Conservation (phyloP, 2,888 invertebrate genomes). For the Halictus quadricinctus region DNA sequence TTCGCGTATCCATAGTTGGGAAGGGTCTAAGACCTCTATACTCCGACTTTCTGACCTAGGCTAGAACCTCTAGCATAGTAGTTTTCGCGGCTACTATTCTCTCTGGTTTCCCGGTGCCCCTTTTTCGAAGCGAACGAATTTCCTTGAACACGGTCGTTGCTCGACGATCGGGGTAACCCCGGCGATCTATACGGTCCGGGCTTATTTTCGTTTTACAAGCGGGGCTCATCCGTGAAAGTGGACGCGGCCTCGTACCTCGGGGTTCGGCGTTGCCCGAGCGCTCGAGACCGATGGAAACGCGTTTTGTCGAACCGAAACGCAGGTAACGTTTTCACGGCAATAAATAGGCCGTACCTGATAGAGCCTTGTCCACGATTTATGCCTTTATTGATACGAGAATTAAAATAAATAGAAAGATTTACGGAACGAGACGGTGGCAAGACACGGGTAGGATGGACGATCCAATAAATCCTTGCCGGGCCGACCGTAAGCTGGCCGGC, state of each 20-base stretch:
- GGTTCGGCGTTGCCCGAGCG: not conserved
- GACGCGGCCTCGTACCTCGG: not conserved
- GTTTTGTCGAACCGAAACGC: not conserved
- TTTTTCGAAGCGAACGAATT: slow-evolving; percentile 18
- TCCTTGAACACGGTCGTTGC: slow-evolving; percentile 15
- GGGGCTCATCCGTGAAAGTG: slow-evolving; percentile 12
- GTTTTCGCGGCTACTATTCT: not conserved
- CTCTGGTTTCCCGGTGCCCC: not conserved
- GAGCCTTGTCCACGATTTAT: not conserved
- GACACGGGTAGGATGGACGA: not conserved
- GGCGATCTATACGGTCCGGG: not conserved
- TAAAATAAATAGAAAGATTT: slow-evolving; percentile 1
- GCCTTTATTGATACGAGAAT: not conserved
- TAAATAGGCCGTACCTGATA: not conserved
- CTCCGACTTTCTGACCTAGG: slow-evolving; percentile 12
- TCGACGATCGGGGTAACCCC: not conserved
- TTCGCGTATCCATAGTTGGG: slow-evolving; percentile 41
- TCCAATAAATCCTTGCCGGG: slow-evolving; percentile 4
- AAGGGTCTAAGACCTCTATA: not conserved
- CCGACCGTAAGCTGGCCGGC: not conserved
- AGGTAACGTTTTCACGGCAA: not conserved
- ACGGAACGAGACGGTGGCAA: not conserved
- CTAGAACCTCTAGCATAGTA: not conserved
- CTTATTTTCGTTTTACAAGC: slow-evolving; percentile 29
- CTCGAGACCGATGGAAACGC: too few relatives aligned